phyloP scores from a whole-genome alignment of 2,797 vertebrate species.

The Melanotaenia maccullochi region DNA sequence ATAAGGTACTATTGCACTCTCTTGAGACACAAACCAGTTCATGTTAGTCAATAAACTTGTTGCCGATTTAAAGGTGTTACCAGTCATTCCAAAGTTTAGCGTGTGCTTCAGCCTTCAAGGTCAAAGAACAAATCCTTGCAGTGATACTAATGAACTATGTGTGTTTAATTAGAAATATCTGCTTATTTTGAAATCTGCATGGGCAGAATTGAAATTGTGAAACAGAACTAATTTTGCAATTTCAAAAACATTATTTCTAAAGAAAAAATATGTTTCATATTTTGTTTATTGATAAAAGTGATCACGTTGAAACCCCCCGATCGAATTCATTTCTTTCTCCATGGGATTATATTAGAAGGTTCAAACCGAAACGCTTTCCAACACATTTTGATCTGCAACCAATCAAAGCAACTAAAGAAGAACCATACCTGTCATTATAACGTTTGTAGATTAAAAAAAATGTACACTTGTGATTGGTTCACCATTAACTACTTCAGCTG shows the following conservation, averaged over 20 bases:
- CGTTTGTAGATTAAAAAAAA: too few species aligned
- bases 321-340: neutral
- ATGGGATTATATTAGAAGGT: too few species aligned
- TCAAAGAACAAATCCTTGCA: neutral
- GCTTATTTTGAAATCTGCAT: neutral
- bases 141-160: neutral
- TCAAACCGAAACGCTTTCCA: too few species aligned
- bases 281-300: neutral
- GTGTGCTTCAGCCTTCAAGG: neutral
- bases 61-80: neutral
- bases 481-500: too few species aligned
- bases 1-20: neutral
- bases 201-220: neutral
- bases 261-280: neutral
- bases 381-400: too few species aligned
- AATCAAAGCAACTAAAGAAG: too few species aligned
- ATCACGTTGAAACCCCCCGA: neutral
- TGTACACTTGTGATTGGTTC: too few species aligned
- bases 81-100: neutral
- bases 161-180: neutral
- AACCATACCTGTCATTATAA: too few species aligned
- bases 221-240: neutral
- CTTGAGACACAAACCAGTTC: neutral
- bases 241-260: neutral
- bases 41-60: neutral